A percentile compares a stretch with the other conserved stretches of the same genome.
phyloP scores from a whole-genome alignment of 2,888 invertebrate species.

The Tipula confusa region DNA sequence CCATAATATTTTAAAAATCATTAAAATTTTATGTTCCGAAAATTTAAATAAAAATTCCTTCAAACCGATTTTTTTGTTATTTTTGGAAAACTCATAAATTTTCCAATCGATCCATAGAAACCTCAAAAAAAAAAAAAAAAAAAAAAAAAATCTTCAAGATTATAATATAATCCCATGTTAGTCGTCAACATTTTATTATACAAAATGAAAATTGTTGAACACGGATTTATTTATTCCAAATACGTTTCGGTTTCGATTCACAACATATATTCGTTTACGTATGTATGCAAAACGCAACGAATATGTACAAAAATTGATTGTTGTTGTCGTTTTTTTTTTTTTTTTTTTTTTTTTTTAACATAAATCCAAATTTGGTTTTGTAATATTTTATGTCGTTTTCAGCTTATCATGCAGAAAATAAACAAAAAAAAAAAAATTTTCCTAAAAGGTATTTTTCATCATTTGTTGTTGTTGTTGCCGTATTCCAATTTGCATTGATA shows the following conservation, averaged over 20 bases:
- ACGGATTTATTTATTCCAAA: neutral
- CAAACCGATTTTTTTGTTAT: no score
- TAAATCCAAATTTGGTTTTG: constrained; percentile 20
- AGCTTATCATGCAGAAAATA: constrained; percentile 5
- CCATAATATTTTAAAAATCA: no score
- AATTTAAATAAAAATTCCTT: no score
- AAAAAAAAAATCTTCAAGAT: no score
- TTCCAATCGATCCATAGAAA: no score
- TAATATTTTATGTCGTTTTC: neutral
- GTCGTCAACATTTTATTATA: neutral
- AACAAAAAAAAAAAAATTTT: neutral
- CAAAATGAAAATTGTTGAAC: neutral
- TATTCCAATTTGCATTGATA: constrained; percentile 13
- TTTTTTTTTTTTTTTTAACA: neutral
- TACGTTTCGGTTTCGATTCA: neutral
- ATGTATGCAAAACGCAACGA: constrained; percentile 3
- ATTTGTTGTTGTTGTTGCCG: neutral
- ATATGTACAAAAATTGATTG: neutral
- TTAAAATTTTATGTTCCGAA: no score
- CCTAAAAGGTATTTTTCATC: neutral
- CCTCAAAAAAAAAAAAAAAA: no score
- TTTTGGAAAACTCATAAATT: no score
- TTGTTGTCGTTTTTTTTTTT: neutral
- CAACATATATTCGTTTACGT: neutral
- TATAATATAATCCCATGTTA: neutral